Conservation (phyloP, 1,140 invertebrate genomes). For the Aphaenogaster floridana region DNA sequence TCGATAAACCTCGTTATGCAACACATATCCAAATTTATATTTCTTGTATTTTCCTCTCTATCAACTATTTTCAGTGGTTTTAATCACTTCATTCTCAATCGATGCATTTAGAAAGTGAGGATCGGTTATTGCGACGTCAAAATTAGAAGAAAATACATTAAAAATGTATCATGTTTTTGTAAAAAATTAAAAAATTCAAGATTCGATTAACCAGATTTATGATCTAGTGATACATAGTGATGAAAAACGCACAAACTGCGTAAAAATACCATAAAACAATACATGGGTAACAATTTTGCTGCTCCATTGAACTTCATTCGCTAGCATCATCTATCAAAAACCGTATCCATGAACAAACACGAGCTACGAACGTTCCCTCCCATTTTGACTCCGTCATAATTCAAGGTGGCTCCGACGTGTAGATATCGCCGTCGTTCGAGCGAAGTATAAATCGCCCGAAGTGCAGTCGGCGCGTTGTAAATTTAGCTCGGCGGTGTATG, state of each 20-base stretch:
- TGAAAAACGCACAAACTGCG: background rate
- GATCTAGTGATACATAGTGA: background rate
- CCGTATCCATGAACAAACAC: constrained; percentile 6
- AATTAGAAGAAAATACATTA: background rate
- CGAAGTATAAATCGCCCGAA: constrained; percentile 55
- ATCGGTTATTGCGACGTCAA: background rate
- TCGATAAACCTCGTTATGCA: background rate
- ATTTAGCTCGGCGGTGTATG: constrained; percentile 20
- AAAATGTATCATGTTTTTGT: background rate
- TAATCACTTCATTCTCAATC: background rate
- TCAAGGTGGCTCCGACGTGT: constrained; percentile 31
- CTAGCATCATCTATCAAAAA: background rate
- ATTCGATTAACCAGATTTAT: background rate
- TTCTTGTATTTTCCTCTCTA: background rate
- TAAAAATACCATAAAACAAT: background rate
- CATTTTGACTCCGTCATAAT: constrained; percentile 31
- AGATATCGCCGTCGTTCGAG: constrained; percentile 52
- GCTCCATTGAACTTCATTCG: constrained; percentile 13
- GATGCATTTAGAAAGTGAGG: background rate
- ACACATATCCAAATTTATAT: background rate
- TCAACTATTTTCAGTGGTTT: background rate
- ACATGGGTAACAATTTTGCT: background rate
- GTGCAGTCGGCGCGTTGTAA: constrained; percentile 43
- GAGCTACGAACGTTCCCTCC: background rate
- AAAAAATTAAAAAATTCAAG: background rate